Evolutionary conservation across 1,140 invertebrate species (phyloP), one percentile per base, ranked within the genome.

Genomic region (Chymomyza costata): DNA sequence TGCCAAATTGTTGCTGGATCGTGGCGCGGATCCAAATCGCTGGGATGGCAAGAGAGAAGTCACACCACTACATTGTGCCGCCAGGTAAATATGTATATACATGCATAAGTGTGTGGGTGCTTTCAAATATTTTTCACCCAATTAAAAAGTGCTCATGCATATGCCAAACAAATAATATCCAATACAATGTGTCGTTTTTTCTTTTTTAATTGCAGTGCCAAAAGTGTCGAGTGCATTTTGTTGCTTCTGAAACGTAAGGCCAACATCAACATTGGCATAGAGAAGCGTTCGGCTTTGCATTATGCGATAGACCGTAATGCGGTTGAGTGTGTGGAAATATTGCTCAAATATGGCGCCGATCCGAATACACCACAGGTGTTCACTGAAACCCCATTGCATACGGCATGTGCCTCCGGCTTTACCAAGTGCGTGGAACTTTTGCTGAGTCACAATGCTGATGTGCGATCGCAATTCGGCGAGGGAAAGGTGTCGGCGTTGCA

Each of bases 341-440:
- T 94, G 34, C 73, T 94, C 17, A 88, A 91, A 62, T 88, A 89
- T 34, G 92, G 92, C 17, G 93, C 93, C 2, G 89, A 88, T 66
- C 91, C 93, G 32, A 93, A 93, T 63, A 93, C 92, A 47, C 90
- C 91, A n/a, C 92, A 93, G 87, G 92, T 93, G 16, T 94, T 91
- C 61, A 94, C 92, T 2, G 93, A 95, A 86, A 94, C 94, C 0
- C 93, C 94, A 0, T 82, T 96, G 2, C 94, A 95, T 59, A 90
- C 95, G 2, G 93, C 94, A 6, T 91, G 93, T 11, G 89, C 91
- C 35, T 85, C 93, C 21, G 94, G 94, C 6, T 90, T 90, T 18
- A 86, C 88, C 0, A 86, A 87, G 41, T 93, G 92, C 69, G 87
- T 93, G 2, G 90, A 90, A 68, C 69, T 94, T 13, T 85, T 95